Conservation (phyloP, 2,888 invertebrate species). For the Tetranychus piercei region DNA sequence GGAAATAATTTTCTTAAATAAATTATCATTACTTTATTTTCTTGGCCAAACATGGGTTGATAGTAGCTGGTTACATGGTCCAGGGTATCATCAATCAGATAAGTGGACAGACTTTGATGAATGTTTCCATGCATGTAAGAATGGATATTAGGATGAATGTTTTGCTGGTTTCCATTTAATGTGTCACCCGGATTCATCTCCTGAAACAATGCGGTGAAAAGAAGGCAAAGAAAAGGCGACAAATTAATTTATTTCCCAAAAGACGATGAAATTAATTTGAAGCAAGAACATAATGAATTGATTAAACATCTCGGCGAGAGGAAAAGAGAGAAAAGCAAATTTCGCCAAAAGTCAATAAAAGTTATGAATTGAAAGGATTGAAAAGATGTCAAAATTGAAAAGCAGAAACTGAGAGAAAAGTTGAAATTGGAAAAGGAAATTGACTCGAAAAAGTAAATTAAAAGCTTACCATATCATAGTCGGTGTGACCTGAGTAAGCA, state of each 20-base stretch:
- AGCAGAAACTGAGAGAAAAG: neutral
- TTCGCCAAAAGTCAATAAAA: neutral
- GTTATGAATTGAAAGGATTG: neutral
- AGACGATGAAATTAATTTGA: neutral
- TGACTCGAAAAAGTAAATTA: too few relatives aligned
- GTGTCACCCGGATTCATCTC: neutral
- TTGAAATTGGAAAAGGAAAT: neutral
- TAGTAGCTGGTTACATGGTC: conserved; percentile 10
- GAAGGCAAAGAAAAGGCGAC: neutral
- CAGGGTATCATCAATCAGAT: conserved; percentile 20
- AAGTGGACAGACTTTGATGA: conserved; percentile 19
- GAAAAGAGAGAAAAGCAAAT: neutral
- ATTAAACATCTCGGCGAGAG: neutral
- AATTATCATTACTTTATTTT: too few relatives aligned
- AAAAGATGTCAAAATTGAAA: neutral
- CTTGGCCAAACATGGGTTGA: neutral
- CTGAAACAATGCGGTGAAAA: neutral
- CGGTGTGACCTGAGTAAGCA: conserved; percentile 20
- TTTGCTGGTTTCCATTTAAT: neutral
- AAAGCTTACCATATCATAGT: conserved; percentile 20
- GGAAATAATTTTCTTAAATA: too few relatives aligned
- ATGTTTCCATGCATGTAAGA: conserved; percentile 5
- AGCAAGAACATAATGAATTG: neutral
- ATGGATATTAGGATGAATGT: conserved; percentile 8
- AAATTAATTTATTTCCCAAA: neutral